Evolutionary conservation across 2,888 invertebrate species (phyloP), one percentile per base, ranked within the genome.

Genomic region (Dorcus parallelipipedus): DNA sequence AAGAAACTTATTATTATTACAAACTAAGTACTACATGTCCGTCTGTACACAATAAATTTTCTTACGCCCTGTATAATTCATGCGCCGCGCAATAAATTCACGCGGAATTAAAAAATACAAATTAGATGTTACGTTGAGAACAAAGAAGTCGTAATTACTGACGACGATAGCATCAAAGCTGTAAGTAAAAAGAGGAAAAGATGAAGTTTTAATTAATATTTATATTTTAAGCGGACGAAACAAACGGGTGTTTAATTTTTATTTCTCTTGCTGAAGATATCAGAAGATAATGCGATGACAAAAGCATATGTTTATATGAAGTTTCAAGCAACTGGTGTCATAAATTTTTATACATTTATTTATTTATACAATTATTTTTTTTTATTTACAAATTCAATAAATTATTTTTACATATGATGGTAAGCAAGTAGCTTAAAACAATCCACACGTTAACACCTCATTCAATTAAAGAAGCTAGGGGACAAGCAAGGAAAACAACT

Each of bases 131-230:
- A 23, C 53, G 23, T 14, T 14, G 50, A 10, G 33, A 42, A 23
- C 42, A 53, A 53, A 42, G 42, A 53, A 53, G 26, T 53, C 45
- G 42, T 53, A 53, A 53, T 53, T 53, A 53, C 53, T 6, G 42
- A 23, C 23, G 43, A 42, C 51, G 33, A 49, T 49, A 49, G 9
- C n/a, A 38, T 38, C 26, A 49, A 10, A 33, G 33, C n/a, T 23
- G 4, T 7, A 17, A 33, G 4, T 38, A 38, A 26, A 38, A n/a
- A 49, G 53, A 53, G 10, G 9, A 42, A 53, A 40, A 14, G 45
- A 53, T 53, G 53, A 53, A 53, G 26, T 53, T 53, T 53, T 53
- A 53, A 53, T 53, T 53, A 53, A 53, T 45, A 53, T 53, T 53
- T 59, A 52, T 41, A 33, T 33, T 33, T 33, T 33, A 33, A 33